phyloP scores from a whole-genome alignment of 2,797 vertebrate genomes.

The Sternarchorhynchus goeldii region DNA sequence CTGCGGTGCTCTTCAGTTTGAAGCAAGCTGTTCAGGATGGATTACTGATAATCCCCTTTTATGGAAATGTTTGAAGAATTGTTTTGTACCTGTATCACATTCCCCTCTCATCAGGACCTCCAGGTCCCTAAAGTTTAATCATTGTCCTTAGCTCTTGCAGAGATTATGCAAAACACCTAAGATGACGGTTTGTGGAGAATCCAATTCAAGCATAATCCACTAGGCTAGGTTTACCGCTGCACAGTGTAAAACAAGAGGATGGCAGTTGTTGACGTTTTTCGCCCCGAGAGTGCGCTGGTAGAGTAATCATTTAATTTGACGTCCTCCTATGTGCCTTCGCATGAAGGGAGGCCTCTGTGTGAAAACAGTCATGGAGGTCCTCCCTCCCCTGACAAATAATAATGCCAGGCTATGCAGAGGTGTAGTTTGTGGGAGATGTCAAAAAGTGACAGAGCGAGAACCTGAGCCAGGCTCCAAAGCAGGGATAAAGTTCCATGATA shows the following conservation, averaged over 20 bases:
- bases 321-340: background rate
- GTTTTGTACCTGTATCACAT: slow-evolving; percentile 16
- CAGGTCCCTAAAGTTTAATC: slow-evolving; percentile 15
- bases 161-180: slow-evolving; percentile 3
- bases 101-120: background rate
- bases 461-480: slow-evolving; percentile 73
- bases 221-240: background rate
- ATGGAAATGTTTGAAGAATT: slow-evolving; percentile 15
- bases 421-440: slow-evolving; percentile 71
- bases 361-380: slow-evolving; percentile 28
- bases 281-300: background rate
- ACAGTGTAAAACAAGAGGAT: background rate
- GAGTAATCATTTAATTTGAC: background rate
- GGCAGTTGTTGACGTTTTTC: background rate
- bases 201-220: background rate
- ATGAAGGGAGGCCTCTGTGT: slow-evolving; percentile 10
- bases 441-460: slow-evolving; percentile 75
- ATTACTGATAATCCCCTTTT: slow-evolving; percentile 17
- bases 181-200: background rate
- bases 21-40: background rate
- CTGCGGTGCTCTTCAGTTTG: background rate
- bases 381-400: slow-evolving; percentile 62
- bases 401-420: slow-evolving; percentile 66
- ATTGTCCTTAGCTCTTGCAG: background rate
- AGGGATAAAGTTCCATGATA: slow-evolving; percentile 74